Evolutionary conservation across 1,140 invertebrate genomes (phyloP).

Genomic region (Trachymyrmex septentrionalis): DNA sequence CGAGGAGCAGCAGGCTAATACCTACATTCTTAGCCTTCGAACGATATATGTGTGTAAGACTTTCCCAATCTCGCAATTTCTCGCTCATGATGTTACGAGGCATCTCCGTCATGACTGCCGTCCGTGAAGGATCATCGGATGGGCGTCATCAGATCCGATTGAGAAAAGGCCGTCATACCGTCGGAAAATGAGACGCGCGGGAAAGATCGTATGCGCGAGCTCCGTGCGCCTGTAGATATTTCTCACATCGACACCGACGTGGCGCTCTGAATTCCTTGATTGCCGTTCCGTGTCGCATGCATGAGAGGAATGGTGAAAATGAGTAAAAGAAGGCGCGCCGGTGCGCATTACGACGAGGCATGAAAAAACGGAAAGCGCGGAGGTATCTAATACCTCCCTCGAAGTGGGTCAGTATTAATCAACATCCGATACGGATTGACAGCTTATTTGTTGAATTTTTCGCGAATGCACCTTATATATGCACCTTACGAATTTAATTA

Average conservation of each 20-base stretch:
- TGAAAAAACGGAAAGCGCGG: slow-evolving; percentile 37
- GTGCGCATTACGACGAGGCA: background rate
- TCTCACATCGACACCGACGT: slow-evolving; percentile 20
- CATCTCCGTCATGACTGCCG: slow-evolving; percentile 32
- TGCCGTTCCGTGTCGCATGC: slow-evolving; percentile 16
- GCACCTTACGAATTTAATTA: background rate
- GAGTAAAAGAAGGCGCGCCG: background rate
- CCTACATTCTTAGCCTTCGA: slow-evolving; percentile 27
- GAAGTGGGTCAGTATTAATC: background rate
- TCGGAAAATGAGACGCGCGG: slow-evolving; percentile 27
- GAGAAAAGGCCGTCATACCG: slow-evolving; percentile 26
- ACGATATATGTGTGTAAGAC: slow-evolving; percentile 14
- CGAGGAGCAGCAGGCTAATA: background rate
- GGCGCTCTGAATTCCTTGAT: slow-evolving; percentile 18
- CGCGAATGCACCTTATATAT: background rate
- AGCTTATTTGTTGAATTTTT: background rate
- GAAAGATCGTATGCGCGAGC: slow-evolving; percentile 13
- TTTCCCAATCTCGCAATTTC: slow-evolving; percentile 53
- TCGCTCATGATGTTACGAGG: slow-evolving; percentile 19
- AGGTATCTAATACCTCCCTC: background rate
- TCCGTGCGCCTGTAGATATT: background rate
- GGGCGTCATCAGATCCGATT: slow-evolving; percentile 30
- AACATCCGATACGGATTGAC: background rate
- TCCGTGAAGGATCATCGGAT: slow-evolving; percentile 33
- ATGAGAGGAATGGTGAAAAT: background rate